Base-by-base conservation (phyloP, 2,797 vertebrate species). In the Lagocephalus sceleratus region DNA sequence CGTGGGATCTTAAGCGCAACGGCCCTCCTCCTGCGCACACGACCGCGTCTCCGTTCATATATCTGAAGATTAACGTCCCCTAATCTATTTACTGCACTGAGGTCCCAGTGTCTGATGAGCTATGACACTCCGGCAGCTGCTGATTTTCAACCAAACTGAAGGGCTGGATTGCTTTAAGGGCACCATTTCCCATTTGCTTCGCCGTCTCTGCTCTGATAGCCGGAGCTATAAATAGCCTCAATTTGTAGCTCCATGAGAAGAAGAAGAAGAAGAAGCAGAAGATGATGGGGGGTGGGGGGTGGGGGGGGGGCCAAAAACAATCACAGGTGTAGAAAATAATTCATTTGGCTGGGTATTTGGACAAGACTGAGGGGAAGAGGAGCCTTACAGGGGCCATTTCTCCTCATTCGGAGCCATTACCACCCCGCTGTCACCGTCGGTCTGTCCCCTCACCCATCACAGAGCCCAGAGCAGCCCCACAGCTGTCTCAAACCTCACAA, bases 321-420 rank as follows among this genome's bases (percentile, higher is more conserved):
- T 35, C 63, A 71, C 63, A 73, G 63, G 73, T 76, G 73, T 55
- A 71, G 66, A 79, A 68, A 54, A 70, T 67, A 80, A 76, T 84
- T 79, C 64, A 78, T 76, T 79, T 79, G 54, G 52, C 68, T 56
- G 69, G 71, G 73, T 58, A 49, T 84, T 77, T 70, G 81, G 76
- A 86, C 77, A 74, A 42, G 57, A 56, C 64, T 68, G 68, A 50
- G 42, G 61, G 65, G 57, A 59, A 68, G 54, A 47, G 57, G 63
- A 59, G 70, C 60, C 75, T 69, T 73, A 64, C 75, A 79, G 78
- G 78, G 72, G 72, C 79, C 74, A 87, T 85, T 79, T 65, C 77
- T 87, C 79, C 87, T 87, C 78, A 86, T 87, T 85, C 73, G 45
- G 80, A 72, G 60, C 69, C 76, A 89, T 89, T 87, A 87, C 85